phyloP scores from a whole-genome alignment of 2,797 vertebrate genomes.

The Rhinichthys osculus region DNA sequence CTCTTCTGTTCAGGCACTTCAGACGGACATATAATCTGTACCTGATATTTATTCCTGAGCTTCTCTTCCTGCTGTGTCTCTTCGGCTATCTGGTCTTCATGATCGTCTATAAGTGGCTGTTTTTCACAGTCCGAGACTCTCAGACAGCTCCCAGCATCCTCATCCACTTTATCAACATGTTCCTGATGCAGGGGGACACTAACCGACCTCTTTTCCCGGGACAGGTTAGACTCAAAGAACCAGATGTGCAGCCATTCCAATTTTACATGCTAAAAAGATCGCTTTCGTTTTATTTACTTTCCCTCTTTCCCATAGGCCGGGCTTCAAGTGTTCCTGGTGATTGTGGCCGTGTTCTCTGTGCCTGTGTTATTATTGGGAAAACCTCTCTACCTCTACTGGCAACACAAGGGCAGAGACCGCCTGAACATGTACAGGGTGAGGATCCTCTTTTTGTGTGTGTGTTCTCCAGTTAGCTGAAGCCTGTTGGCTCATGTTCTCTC shows the following conservation, averaged over 20 bases:
- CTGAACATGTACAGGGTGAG: constrained; percentile 88
- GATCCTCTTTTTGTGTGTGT: not conserved
- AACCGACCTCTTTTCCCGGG: constrained; percentile 80
- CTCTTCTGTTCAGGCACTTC: constrained; percentile 82
- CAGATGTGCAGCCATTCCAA: not conserved
- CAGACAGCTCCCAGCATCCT: constrained; percentile 90
- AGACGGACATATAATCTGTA: constrained; percentile 88
- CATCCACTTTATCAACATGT: constrained; percentile 98
- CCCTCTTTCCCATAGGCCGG: constrained; percentile 73
- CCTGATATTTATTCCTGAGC: constrained; percentile 91
- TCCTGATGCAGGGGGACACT: constrained; percentile 82
- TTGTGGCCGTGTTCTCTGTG: constrained; percentile 85
- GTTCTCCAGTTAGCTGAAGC: not conserved
- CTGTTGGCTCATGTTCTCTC: not conserved
- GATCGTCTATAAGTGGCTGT: constrained; percentile 95
- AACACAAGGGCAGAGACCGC: constrained; percentile 82
- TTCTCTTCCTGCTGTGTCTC: constrained; percentile 92
- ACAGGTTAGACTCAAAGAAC: constrained; percentile 80
- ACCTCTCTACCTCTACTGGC: constrained; percentile 92
- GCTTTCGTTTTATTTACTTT: constrained; percentile 9
- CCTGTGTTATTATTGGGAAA: constrained; percentile 93
- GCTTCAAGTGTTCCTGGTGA: constrained; percentile 86
- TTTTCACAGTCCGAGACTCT: constrained; percentile 80
- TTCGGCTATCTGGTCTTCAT: constrained; percentile 97
- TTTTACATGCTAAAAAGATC: not conserved